Evolutionary conservation across 2,888 invertebrate genomes (phyloP).

Genomic region (Meliscaeva auricollis): DNA sequence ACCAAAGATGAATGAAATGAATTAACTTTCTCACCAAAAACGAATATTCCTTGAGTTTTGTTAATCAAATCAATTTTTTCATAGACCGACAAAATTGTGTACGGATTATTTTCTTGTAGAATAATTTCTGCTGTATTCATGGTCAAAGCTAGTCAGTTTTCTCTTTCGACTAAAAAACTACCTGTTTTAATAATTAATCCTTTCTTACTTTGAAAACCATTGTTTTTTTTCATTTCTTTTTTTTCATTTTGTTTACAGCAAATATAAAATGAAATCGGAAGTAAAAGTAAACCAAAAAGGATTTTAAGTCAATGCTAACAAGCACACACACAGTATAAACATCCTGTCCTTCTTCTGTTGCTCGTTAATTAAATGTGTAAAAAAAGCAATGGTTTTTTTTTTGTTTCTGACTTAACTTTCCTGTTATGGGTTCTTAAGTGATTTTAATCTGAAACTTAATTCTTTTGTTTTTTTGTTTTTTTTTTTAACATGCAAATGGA

Average conservation of each 20-base stretch:
- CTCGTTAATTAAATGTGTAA: not conserved
- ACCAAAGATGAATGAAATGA: no score
- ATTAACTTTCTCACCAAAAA: no score
- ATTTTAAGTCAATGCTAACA: not conserved
- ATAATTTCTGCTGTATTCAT: no score
- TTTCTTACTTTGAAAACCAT: not conserved
- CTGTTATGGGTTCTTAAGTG: slow-evolving; percentile 28
- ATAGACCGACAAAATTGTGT: no score
- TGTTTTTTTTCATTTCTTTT: not conserved
- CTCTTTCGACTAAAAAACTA: no score
- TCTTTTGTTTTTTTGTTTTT: slow-evolving; percentile 25
- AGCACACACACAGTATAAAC: no score
- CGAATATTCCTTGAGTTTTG: no score
- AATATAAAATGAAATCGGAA: not conserved
- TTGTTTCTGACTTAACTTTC: not conserved
- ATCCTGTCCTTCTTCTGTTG: not conserved
- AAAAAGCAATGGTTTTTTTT: not conserved
- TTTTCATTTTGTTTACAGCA: not conserved
- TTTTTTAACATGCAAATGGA: slow-evolving; percentile 63
- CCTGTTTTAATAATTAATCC: no score
- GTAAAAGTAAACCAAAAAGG: not conserved
- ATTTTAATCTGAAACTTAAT: slow-evolving; percentile 48
- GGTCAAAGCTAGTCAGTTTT: no score
- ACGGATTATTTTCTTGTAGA: no score
- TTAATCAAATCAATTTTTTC: no score